These are phyloP conservation scores for Lamellibrachia columna DNA, from an alignment of 2,888 invertebrate species.

Conservation along the genomic window DNA sequence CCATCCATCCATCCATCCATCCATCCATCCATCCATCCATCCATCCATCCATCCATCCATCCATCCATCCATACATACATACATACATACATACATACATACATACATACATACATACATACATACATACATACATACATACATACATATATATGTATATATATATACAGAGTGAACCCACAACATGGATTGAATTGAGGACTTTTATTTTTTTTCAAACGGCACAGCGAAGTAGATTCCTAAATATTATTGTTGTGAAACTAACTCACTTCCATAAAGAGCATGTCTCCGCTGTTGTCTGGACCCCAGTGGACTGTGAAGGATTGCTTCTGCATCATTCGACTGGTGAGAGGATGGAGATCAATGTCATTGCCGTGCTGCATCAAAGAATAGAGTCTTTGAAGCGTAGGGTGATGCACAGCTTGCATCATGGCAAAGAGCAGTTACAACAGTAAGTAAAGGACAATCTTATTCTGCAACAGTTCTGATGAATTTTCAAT, in stretches of 20 bases:
- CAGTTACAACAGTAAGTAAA: background rate
- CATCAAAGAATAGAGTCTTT: conserved; percentile 36
- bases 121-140: no score
- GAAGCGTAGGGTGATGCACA: conserved; percentile 19
- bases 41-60: no score
- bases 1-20: no score
- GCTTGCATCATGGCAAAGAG: background rate
- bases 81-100: no score
- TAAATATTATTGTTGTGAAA: no score
- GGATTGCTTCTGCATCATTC: conserved; percentile 93
- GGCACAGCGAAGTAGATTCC: background rate
- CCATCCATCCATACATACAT: no score
- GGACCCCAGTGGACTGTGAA: conserved; percentile 97
- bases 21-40: no score
- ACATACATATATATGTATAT: no score
- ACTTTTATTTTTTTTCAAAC: background rate
- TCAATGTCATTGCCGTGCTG: conserved; percentile 98
- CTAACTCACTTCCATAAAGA: conserved; percentile 69
- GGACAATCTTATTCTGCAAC: background rate
- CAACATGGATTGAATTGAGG: background rate
- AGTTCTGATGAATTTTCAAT: background rate
- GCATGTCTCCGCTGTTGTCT: conserved; percentile 83
- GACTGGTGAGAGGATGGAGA: conserved; percentile 92
- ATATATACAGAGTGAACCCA: background rate
- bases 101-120: no score